A percentile compares a stretch with the other conserved stretches of the same genome.
Conservation (phyloP, 2,888 invertebrate species). For the Scrobipalpa costella region DNA sequence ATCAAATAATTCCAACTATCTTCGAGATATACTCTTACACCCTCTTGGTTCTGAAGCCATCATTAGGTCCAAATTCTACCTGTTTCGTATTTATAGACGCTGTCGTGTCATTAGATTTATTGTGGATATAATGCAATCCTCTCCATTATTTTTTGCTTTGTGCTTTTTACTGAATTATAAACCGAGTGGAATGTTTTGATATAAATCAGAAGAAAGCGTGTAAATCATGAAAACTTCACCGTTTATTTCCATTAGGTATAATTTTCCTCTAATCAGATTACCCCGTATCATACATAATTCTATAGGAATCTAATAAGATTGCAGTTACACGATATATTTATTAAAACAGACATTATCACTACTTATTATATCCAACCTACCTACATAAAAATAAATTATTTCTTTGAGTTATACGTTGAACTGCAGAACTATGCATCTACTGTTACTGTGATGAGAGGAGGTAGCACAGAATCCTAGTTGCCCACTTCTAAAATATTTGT, state of each 20-base stretch:
- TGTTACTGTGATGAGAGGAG: no score
- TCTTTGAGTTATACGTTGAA: no score
- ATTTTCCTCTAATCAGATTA: no score
- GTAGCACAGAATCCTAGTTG: no score
- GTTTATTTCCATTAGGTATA: neutral
- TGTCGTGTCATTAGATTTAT: conserved; percentile 81
- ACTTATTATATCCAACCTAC: neutral
- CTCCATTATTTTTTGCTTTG: conserved; percentile 65
- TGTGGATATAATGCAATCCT: conserved; percentile 79
- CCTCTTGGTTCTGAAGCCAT: conserved; percentile 39
- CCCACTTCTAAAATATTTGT: neutral
- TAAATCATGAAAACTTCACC: conserved; percentile 3
- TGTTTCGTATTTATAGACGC: conserved; percentile 77
- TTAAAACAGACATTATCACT: no score
- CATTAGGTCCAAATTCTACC: conserved; percentile 78
- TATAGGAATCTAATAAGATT: conserved; percentile 1
- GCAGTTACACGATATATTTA: neutral
- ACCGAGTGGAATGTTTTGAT: conserved; percentile 9
- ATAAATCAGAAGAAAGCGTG: conserved; percentile 11
- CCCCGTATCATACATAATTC: neutral
- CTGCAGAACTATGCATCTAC: no score
- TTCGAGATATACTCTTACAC: conserved; percentile 36
- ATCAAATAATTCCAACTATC: conserved; percentile 33
- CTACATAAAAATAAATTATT: neutral
- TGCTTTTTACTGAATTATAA: conserved; percentile 44